Evolutionary conservation across 2,888 invertebrate species (phyloP).

Genomic region (Isoperla grammatica): DNA sequence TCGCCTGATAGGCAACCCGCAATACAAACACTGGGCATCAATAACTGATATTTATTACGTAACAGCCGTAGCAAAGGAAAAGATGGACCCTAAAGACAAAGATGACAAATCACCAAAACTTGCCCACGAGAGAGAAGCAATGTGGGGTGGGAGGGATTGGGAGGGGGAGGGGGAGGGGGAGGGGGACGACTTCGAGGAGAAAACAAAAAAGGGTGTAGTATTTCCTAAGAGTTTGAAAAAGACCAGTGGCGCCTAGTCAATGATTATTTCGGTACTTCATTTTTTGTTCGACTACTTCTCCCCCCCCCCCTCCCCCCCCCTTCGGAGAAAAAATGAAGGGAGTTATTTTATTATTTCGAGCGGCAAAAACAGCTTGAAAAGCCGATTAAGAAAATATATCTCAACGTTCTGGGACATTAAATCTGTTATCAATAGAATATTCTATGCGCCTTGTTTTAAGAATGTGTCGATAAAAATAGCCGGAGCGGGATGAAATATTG

Average conservation of each 20-base stretch:
- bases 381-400: background rate
- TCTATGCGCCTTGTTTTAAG: too few relatives aligned
- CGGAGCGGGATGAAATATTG: too few relatives aligned
- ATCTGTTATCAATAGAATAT: too few relatives aligned
- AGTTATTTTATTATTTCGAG: background rate
- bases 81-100: constrained; percentile 5
- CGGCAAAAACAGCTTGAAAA: background rate
- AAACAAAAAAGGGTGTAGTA: constrained; percentile 2
- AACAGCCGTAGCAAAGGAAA: constrained; percentile 4
- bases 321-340: background rate
- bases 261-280: constrained; percentile 14
- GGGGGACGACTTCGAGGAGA: background rate
- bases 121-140: constrained; percentile 11
- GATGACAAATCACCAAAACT: constrained; percentile 14
- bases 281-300: constrained; percentile 6
- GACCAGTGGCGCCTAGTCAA: constrained; percentile 16
- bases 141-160: constrained; percentile 2
- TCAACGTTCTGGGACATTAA: too few relatives aligned
- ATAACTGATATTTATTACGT: constrained; percentile 25
- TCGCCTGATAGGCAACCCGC: background rate
- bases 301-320: background rate
- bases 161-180: background rate
- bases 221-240: constrained; percentile 18
- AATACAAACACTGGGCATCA: constrained; percentile 20
- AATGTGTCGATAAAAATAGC: too few relatives aligned